Conservation (phyloP, 2,113 vertebrate genomes). For the Tenrec ecaudatus region DNA sequence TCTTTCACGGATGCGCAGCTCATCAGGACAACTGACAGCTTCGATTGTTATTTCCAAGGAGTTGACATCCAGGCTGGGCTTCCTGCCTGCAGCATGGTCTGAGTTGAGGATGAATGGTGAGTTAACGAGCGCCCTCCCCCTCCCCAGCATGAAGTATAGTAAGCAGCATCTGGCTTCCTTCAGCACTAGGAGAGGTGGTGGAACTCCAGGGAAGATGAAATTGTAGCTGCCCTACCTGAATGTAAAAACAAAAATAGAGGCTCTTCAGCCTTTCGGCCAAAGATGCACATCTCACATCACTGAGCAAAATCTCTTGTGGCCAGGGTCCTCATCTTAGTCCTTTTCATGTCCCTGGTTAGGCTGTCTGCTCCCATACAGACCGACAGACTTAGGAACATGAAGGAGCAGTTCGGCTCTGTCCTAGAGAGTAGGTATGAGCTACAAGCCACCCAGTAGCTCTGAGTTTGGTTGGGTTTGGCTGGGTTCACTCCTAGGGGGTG, state of each 20-base stretch:
- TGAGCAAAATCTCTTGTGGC: background rate
- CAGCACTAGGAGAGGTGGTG: background rate
- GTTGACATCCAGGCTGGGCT: constrained; percentile 69
- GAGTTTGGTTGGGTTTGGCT: background rate
- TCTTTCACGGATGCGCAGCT: constrained; percentile 37
- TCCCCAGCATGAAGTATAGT: constrained; percentile 14
- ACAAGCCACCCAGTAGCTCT: too few species aligned
- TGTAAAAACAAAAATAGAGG: constrained; percentile 15
- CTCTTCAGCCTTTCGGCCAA: background rate
- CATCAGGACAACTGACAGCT: constrained; percentile 75
- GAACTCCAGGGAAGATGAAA: constrained; percentile 22
- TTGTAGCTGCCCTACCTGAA: constrained; percentile 23
- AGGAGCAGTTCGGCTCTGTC: too few species aligned
- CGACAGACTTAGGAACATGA: too few species aligned
- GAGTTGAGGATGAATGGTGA: constrained; percentile 63
- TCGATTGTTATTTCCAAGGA: constrained; percentile 72
- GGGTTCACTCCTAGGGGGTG: background rate
- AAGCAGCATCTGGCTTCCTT: constrained; percentile 61
- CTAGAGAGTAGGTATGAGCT: too few species aligned
- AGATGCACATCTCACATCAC: background rate
- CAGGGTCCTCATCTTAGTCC: background rate
- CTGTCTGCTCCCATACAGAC: too few species aligned
- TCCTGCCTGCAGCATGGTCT: constrained; percentile 55
- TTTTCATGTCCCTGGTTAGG: background rate
- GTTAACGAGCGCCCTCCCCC: constrained; percentile 8